Base-by-base conservation (phyloP, 2,888 invertebrate species). In the Pimpla rufipes region DNA sequence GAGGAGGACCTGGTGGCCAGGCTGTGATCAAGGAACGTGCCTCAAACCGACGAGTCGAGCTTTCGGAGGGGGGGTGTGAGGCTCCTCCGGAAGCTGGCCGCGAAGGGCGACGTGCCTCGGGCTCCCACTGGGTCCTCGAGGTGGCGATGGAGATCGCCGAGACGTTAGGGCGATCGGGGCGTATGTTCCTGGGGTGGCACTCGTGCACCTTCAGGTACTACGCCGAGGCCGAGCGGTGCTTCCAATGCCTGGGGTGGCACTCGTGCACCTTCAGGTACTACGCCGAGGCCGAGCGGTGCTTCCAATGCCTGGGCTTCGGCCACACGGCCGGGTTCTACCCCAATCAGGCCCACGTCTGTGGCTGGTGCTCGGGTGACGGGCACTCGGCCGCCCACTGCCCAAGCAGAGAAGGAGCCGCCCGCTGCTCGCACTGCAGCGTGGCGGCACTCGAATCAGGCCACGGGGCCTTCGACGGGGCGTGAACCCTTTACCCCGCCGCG, bases 51-150 rank as follows among this genome's bases (percentile, higher is more conserved):
- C 0, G 40, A 13, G 16, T 55, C 7, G 10, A 40, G 35, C 0
- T 55, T 75, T 16, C 42, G 66, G 1, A n/a, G n/a, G n/a, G 66
- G n/a, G 42, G 37, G 52, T 23, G 75, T 75, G 4, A 55, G 47
- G 67, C 6, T 76, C 5, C 35, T 18, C 3, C 45, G 67, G 1
- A 67, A 11, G 13, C 21, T 67, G 21, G 0, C 13, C 0, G 73
- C 18, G 0, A 3, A 3, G 52, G 13, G 7, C 8, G 50, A 7
- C 0, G 52, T n/a, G n/a, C n/a, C n/a, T n/a, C n/a, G n/a, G n/a
- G n/a, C n/a, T n/a, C n/a, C n/a, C n/a, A n/a, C n/a, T n/a, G n/a
- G n/a, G n/a, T n/a, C n/a, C n/a, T n/a, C n/a, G n/a, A n/a, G n/a
- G n/a, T n/a, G n/a, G n/a, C n/a, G n/a, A n/a, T n/a, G n/a, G n/a